Evolutionary conservation across 2,797 vertebrate species (phyloP).

Genomic region (Erethizon dorsatum): DNA sequence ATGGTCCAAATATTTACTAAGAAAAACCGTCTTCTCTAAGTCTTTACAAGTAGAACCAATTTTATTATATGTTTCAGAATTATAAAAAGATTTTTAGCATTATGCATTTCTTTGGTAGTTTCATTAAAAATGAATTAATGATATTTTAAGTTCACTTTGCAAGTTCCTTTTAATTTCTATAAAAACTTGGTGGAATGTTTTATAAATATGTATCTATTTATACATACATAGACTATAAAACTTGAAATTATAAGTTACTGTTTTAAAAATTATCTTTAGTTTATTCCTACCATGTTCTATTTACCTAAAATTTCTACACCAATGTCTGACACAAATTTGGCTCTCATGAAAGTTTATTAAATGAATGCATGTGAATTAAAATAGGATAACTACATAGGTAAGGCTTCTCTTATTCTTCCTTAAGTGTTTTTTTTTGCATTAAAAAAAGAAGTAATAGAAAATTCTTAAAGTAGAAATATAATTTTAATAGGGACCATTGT

Average conservation of each 20-base stretch:
- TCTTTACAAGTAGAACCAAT: background rate
- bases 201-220: background rate
- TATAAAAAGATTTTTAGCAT: constrained; percentile 1
- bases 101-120: background rate
- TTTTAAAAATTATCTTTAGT: background rate
- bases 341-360: constrained; percentile 34
- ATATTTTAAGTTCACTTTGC: background rate
- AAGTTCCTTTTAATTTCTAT: background rate
- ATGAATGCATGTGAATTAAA: background rate
- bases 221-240: background rate
- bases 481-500: background rate
- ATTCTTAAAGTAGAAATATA: background rate
- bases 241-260: background rate
- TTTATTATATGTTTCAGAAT: constrained; percentile 40
- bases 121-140: background rate
- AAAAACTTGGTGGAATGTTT: background rate
- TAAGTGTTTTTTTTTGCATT: background rate
- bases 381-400: background rate
- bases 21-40: background rate
- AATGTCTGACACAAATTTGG: background rate
- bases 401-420: background rate
- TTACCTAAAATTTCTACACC: background rate
- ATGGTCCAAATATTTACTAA: background rate
- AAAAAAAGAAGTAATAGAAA: constrained; percentile 9
- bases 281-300: background rate